Percentiles rank a stretch among this genome's conserved stretches.
phyloP scores from a whole-genome alignment of 1,140 invertebrate species.

The Gonioctena quinquepunctata region DNA sequence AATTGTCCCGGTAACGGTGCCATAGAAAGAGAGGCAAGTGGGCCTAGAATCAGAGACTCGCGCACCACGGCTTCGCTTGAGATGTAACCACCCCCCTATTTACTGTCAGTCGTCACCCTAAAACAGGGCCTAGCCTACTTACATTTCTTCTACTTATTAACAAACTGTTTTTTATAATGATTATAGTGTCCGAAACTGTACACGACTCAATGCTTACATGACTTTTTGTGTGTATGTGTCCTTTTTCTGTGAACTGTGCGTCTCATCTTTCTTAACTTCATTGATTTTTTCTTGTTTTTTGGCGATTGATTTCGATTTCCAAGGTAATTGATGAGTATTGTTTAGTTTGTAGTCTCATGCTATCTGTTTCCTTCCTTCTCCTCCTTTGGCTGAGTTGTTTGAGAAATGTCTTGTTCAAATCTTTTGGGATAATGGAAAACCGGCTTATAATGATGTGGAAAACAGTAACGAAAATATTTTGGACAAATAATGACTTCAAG shows the following conservation, averaged over 20 bases:
- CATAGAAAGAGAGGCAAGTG: background rate
- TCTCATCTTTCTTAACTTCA: slow-evolving; percentile 11
- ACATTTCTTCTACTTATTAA: slow-evolving; percentile 20
- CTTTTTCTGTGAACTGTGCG: slow-evolving; percentile 19
- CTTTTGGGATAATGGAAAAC: background rate
- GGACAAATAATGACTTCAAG: too few relatives aligned
- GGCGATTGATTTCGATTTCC: slow-evolving; percentile 19
- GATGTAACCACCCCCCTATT: slow-evolving; percentile 18
- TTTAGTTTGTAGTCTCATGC: background rate
- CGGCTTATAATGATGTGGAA: too few relatives aligned
- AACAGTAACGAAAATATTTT: too few relatives aligned
- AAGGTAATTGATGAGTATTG: slow-evolving; percentile 5
- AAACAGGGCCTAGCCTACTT: slow-evolving; percentile 24
- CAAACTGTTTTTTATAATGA: slow-evolving; percentile 20
- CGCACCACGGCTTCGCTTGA: slow-evolving; percentile 17
- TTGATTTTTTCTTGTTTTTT: slow-evolving; percentile 17
- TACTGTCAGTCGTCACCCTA: slow-evolving; percentile 18
- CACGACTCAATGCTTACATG: slow-evolving; percentile 3
- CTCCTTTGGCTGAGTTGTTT: background rate
- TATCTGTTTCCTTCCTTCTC: background rate
- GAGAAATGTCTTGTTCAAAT: background rate
- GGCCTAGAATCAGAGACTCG: background rate
- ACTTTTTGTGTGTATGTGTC: slow-evolving; percentile 1
- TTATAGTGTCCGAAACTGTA: slow-evolving; percentile 14
- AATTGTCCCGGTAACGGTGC: background rate